Percentiles rank a stretch among this genome's conserved stretches.
Conservation (phyloP, 2,113 vertebrate genomes). For the Antechinus stuartii region DNA sequence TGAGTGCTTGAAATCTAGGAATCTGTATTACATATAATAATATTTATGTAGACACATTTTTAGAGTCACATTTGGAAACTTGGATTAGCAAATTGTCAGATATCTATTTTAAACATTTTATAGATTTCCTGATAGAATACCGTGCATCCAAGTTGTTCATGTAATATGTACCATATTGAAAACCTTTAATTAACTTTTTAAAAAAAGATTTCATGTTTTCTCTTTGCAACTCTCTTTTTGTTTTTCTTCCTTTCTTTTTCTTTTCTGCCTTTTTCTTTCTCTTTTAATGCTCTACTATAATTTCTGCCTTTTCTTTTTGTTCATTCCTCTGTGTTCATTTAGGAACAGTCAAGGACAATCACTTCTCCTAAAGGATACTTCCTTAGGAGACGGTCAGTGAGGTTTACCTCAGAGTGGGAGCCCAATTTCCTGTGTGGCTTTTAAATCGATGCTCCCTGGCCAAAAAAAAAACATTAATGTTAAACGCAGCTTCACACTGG, state of each 20-base stretch:
- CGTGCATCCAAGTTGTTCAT: neutral
- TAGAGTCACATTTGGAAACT: neutral
- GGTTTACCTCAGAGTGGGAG: slow-evolving; percentile 30
- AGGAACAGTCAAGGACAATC: neutral
- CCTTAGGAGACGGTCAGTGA: neutral
- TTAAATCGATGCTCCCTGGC: neutral
- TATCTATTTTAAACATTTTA: neutral
- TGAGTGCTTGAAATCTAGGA: neutral
- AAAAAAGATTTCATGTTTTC: neutral
- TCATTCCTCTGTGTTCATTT: neutral
- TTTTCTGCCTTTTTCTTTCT: neutral
- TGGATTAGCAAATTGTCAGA: neutral
- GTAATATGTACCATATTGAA: neutral
- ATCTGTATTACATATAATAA: neutral
- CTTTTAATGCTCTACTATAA: no score
- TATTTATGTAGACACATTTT: neutral
- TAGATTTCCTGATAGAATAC: neutral
- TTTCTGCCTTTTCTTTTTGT: neutral
- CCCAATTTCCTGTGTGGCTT: neutral
- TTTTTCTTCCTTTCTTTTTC: neutral
- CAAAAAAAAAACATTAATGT: slow-evolving; percentile 17
- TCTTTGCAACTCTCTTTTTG: neutral
- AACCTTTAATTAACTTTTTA: neutral
- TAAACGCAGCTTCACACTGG: slow-evolving; percentile 37
- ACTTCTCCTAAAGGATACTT: neutral